Evolutionary conservation across 2,797 vertebrate genomes (phyloP).

Genomic region (Loriculus beryllinus): DNA sequence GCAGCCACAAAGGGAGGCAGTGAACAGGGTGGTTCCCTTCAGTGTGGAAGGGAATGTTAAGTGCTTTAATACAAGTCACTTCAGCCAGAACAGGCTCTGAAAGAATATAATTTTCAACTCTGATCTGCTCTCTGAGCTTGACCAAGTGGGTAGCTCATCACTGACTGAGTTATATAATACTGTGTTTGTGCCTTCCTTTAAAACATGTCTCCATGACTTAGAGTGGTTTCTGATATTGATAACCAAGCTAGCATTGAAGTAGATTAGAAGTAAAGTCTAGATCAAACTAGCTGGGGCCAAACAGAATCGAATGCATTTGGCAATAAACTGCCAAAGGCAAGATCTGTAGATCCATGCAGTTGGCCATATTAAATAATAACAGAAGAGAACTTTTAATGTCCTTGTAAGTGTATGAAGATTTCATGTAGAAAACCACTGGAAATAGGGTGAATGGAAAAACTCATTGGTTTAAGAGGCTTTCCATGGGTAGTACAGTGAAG

Average conservation of each 20-base stretch:
- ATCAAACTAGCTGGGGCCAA: background rate
- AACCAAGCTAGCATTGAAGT: background rate
- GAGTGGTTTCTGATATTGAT: background rate
- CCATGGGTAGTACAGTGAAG: background rate
- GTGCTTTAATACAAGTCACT: background rate
- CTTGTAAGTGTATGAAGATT: background rate
- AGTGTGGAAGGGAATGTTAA: background rate
- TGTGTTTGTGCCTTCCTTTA: background rate
- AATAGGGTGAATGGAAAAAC: background rate
- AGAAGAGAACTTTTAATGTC: background rate
- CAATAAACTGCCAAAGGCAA: background rate
- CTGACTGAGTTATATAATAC: background rate
- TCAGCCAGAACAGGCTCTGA: background rate
- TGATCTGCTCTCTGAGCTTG: background rate
- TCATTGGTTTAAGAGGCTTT: background rate
- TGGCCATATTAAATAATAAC: background rate
- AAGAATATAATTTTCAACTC: background rate
- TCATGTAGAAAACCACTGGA: background rate
- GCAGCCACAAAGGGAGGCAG: slow-evolving; percentile 19
- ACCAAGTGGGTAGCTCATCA: background rate
- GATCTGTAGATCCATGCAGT: background rate
- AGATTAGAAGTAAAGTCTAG: background rate
- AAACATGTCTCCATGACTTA: background rate
- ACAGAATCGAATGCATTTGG: background rate
- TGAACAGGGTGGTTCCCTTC: slow-evolving; percentile 33